Evolutionary conservation across 2,113 vertebrate species (phyloP).

Genomic region (Planiliza haematocheilus): DNA sequence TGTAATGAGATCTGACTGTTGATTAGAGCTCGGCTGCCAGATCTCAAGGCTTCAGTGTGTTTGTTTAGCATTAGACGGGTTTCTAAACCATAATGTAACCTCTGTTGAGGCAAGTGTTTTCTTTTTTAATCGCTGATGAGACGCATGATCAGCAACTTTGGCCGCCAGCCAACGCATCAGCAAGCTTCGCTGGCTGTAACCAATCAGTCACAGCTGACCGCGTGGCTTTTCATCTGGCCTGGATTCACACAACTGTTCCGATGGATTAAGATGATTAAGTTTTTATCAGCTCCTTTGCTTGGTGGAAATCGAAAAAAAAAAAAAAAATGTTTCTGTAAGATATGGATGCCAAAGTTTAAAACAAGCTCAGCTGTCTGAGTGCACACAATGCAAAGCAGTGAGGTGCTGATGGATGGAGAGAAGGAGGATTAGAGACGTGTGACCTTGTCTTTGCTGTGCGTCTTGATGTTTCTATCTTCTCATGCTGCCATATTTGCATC

Average conservation of each 20-base stretch:
- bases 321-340: not conserved
- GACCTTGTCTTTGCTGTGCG: conserved; percentile 44
- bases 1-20: conserved; percentile 43
- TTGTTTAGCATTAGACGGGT: conserved; percentile 46
- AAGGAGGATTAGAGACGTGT: not conserved
- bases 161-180: conserved; percentile 48
- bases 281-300: not conserved
- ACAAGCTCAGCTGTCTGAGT: conserved; percentile 7
- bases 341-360: conserved; percentile 1
- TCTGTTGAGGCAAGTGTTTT: conserved; percentile 54
- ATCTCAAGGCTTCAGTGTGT: conserved; percentile 34
- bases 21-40: conserved; percentile 47
- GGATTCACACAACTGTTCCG: conserved; percentile 23
- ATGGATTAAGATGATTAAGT: conserved; percentile 15
- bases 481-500: conserved; percentile 13
- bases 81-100: conserved; percentile 53
- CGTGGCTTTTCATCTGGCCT: conserved; percentile 15
- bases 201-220: conserved; percentile 24
- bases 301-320: not conserved
- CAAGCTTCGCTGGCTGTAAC: conserved; percentile 12
- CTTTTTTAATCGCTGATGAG: conserved; percentile 33
- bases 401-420: conserved; percentile 16
- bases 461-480: conserved; percentile 50
- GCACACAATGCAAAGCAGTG: not conserved
- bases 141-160: conserved; percentile 52